Evolutionary conservation across 2,113 vertebrate species (phyloP).

Genomic region (Thryonomys swinderianus): DNA sequence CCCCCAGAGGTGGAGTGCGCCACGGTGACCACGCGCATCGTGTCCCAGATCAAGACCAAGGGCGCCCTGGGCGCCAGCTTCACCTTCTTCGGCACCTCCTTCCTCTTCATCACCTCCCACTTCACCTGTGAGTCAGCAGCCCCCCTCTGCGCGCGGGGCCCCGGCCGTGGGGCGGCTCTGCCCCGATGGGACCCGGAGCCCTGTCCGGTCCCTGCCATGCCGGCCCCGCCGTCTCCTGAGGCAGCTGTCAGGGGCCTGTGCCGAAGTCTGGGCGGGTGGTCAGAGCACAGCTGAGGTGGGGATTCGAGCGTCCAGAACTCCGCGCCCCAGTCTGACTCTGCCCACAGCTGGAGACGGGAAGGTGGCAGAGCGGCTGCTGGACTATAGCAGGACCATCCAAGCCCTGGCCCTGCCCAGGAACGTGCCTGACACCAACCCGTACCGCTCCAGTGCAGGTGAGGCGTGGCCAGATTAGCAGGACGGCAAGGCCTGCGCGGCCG

Average conservation of each 20-base stretch:
- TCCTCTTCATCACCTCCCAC: constrained; percentile 99
- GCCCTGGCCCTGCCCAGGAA: constrained; percentile 93
- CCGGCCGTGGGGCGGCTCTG: not conserved
- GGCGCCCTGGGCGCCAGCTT: constrained; percentile 95
- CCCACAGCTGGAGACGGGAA: constrained; percentile 95
- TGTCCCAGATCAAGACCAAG: constrained; percentile 99
- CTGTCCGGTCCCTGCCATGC: not conserved
- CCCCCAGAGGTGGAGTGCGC: constrained; percentile 94
- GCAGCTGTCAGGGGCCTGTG: too few relatives aligned
- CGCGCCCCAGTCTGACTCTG: not conserved
- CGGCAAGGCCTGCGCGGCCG: not conserved
- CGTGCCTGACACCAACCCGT: constrained; percentile 96
- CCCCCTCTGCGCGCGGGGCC: not conserved
- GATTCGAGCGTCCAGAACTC: fast-evolving
- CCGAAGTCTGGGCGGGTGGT: not conserved
- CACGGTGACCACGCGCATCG: constrained; percentile 96
- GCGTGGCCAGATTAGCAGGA: not conserved
- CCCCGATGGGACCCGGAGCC: too few relatives aligned
- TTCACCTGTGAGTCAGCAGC: constrained; percentile 94
- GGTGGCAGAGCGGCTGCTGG: constrained; percentile 94
- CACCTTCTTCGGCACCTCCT: constrained; percentile 98
- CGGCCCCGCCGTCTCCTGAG: not conserved
- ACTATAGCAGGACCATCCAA: constrained; percentile 97
- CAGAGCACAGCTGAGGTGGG: not conserved
- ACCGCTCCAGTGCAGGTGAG: constrained; percentile 93